A percentile compares a stretch with the other conserved stretches of the same genome.
Conservation (phyloP, 1,140 invertebrate species). For the Drosophila pseudoananassae region DNA sequence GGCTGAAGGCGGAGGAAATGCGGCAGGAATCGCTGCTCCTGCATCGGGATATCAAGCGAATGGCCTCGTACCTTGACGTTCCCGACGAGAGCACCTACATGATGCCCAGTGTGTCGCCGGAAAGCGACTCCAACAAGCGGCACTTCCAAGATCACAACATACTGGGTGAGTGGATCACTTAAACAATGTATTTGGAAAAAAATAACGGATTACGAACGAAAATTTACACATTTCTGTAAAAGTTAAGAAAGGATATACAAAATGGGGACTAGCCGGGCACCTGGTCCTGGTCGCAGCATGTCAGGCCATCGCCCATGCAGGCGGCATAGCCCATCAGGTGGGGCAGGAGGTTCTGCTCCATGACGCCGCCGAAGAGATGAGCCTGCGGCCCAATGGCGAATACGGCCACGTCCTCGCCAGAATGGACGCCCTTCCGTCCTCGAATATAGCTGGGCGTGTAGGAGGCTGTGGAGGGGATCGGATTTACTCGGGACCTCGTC, state of each 20-base stretch:
- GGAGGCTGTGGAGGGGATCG: conserved; percentile 50
- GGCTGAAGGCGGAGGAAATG: conserved; percentile 89
- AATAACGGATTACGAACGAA: conserved; percentile 1
- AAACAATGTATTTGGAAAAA: neutral
- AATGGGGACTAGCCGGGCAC: neutral
- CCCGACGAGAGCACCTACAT: conserved; percentile 74
- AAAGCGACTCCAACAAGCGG: conserved; percentile 55
- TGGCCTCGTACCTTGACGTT: conserved; percentile 84
- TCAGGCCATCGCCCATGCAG: conserved; percentile 84
- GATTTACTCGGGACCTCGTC: neutral
- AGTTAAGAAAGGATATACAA: neutral
- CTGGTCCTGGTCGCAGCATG: conserved; percentile 26
- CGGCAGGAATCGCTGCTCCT: conserved; percentile 89
- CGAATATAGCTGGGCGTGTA: conserved; percentile 84
- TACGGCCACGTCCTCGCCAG: conserved; percentile 89
- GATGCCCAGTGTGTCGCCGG: conserved; percentile 84
- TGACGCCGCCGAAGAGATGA: conserved; percentile 89
- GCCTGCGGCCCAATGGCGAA: conserved; percentile 88
- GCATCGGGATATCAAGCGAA: conserved; percentile 89
- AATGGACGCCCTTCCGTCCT: conserved; percentile 86
- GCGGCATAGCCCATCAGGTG: conserved; percentile 89
- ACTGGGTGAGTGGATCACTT: conserved; percentile 43
- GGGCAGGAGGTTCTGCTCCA: conserved; percentile 91
- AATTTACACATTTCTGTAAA: conserved; percentile 21
- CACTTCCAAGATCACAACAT: conserved; percentile 83